phyloP scores from a whole-genome alignment of 1,140 invertebrate species.

The Drosophila lowei region DNA sequence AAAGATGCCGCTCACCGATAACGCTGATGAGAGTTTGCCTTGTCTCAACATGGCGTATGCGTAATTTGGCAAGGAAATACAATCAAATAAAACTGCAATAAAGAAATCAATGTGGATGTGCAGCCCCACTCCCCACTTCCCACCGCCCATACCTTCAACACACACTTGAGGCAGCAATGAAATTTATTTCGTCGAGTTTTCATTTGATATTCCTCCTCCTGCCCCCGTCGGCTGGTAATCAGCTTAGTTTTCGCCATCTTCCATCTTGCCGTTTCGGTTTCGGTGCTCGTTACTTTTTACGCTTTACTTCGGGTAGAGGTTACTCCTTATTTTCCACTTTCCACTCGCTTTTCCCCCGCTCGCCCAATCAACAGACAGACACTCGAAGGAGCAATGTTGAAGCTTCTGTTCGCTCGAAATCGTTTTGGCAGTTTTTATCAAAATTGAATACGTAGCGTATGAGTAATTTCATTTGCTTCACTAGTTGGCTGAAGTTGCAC shows the following conservation, averaged over 20 bases:
- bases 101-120: constrained; percentile 78
- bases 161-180: constrained; percentile 55
- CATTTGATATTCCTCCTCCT: constrained; percentile 60
- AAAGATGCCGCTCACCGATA: constrained; percentile 60
- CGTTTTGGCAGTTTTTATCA: constrained; percentile 61
- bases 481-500: constrained; percentile 53
- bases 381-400: constrained; percentile 33
- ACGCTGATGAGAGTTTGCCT: constrained; percentile 70
- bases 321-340: constrained; percentile 17
- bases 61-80: constrained; percentile 71
- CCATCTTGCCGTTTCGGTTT: not conserved
- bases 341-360: not conserved
- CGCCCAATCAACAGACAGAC: constrained; percentile 39
- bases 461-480: constrained; percentile 75
- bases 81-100: constrained; percentile 81
- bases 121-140: not conserved
- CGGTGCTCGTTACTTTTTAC: constrained; percentile 6
- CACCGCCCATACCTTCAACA: not conserved
- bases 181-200: constrained; percentile 68
- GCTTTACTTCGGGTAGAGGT: no score
- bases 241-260: constrained; percentile 60
- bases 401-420: constrained; percentile 47
- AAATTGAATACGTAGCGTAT: constrained; percentile 77
- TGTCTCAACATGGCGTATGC: constrained; percentile 76
- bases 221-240: constrained; percentile 46